Evolutionary conservation across 1,140 invertebrate species (phyloP), one percentile per base, ranked within the genome.

Genomic region (Hesperophylax magnus): DNA sequence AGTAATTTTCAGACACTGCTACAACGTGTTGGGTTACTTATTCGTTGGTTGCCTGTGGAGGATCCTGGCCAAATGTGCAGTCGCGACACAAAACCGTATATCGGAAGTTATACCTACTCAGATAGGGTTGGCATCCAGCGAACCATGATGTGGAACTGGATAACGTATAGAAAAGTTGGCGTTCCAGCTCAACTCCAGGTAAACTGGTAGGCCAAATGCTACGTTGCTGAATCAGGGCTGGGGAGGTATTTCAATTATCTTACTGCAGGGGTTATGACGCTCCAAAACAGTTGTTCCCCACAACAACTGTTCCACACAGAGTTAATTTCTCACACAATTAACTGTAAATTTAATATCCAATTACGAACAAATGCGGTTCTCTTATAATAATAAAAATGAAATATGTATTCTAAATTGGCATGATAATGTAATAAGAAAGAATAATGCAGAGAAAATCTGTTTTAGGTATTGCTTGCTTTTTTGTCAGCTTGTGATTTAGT

Each of bases 11-110:
- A 18, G 27, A 18, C 65, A 20, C 52, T 69, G 4, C 17, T 20
- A 39, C 14, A 34, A 47, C 18, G 65, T 20, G n/a, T 11, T n/a
- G 31, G 0, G 17, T 9, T 7, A 3, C 31, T 69, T 69, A 18
- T 17, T 18, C 65, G 39, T 52, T 18, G 18, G 31, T 39, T 61
- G 39, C 8, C 39, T 5, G 34, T 34, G 17, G 31, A 8, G 34
- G 9, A 69, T 24, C 47, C 39, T 27, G 54, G 27, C 54, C 31
- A 76, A 80, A 80, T 72, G 47, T 80, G 79, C 79, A 60, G 56
- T 61, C 71, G 71, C 56, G 67, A 34, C 79, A 75, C 24, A 75
- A 80, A 71, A 56, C 24, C 52, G 52, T 53, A 52, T 72, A 72
- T 72, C 39, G 65, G 53, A 31, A 69, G 67, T n/a, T n/a, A 18